Evolutionary conservation across 37 sponge, comb jelly and placozoan species (phyloP).

Genomic region (Spongia lamella): DNA sequence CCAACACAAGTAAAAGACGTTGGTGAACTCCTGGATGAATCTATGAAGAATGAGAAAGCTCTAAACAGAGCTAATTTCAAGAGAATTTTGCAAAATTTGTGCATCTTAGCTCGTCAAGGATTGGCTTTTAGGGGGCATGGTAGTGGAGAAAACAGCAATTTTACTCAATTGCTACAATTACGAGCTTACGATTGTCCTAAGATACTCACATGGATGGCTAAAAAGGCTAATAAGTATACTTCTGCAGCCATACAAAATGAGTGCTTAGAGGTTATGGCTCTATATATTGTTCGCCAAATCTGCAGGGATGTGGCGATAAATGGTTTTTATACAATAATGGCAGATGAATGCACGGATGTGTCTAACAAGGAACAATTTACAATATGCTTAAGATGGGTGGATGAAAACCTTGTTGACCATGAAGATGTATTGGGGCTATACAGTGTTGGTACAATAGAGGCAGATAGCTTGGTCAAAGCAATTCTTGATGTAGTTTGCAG

Average conservation of each 20-base stretch:
- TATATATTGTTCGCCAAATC: slow-evolving; percentile 55
- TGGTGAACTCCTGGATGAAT: slow-evolving; percentile 42
- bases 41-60: slow-evolving; percentile 42
- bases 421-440: slow-evolving; percentile 50
- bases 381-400: slow-evolving; percentile 54
- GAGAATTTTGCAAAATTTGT: slow-evolving; percentile 51
- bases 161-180: slow-evolving; percentile 54
- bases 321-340: slow-evolving; percentile 62
- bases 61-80: slow-evolving; percentile 52
- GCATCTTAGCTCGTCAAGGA: slow-evolving; percentile 75
- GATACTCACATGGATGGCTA: slow-evolving; percentile 56
- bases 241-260: slow-evolving; percentile 80
- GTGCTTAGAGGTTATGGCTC: slow-evolving; percentile 69
- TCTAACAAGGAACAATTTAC: slow-evolving; percentile 77
- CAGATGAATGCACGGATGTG: slow-evolving; percentile 75
- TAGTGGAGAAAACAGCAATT: slow-evolving; percentile 55
- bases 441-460: slow-evolving; percentile 21
- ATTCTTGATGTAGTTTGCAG: slow-evolving; percentile 34
- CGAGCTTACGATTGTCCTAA: slow-evolving; percentile 39
- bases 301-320: slow-evolving; percentile 34
- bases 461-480: slow-evolving; percentile 16
- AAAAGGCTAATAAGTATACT: slow-evolving; percentile 61
- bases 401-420: slow-evolving; percentile 26
- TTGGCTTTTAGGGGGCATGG: slow-evolving; percentile 60
- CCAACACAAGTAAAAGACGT: slow-evolving; percentile 45